A percentile compares a stretch with the other conserved stretches of the same genome.
These are phyloP conservation scores for Hypolimnas misippus DNA, from an alignment of 2,888 invertebrate genomes.

Conservation along the genomic window DNA sequence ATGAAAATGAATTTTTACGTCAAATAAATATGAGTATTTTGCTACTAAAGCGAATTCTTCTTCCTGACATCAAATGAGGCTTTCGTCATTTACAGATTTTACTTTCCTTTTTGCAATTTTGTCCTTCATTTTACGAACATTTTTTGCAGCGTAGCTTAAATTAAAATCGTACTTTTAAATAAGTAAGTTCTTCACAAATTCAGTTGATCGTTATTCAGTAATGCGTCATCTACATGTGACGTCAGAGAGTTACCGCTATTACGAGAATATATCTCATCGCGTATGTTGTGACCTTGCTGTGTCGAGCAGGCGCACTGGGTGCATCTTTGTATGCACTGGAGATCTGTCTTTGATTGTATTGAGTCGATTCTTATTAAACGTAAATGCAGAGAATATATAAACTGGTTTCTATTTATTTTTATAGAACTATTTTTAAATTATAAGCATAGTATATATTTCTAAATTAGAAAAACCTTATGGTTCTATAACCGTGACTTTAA, in stretches of 20 bases:
- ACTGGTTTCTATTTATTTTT: not conserved
- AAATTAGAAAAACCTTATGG: no score
- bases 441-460: not conserved
- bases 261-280: conserved; percentile 21
- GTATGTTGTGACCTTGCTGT: conserved; percentile 33
- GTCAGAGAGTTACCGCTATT: conserved; percentile 30
- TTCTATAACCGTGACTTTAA: no score
- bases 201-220: not conserved
- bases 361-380: conserved; percentile 12
- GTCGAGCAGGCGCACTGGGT: conserved; percentile 30
- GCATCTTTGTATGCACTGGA: conserved; percentile 28
- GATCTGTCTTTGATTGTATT: conserved; percentile 17
- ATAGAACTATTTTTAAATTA: not conserved
- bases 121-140: no score
- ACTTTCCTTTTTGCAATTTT: no score
- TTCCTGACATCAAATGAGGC: no score
- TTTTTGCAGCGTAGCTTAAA: no score
- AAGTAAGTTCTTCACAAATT: not conserved
- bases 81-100: no score
- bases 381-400: not conserved
- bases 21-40: no score
- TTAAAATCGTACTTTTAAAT: not conserved
- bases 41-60: no score
- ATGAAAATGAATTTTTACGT: no score
- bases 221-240: conserved; percentile 26